phyloP scores from a whole-genome alignment of 2,888 invertebrate genomes.

The Malacosoma neustria region DNA sequence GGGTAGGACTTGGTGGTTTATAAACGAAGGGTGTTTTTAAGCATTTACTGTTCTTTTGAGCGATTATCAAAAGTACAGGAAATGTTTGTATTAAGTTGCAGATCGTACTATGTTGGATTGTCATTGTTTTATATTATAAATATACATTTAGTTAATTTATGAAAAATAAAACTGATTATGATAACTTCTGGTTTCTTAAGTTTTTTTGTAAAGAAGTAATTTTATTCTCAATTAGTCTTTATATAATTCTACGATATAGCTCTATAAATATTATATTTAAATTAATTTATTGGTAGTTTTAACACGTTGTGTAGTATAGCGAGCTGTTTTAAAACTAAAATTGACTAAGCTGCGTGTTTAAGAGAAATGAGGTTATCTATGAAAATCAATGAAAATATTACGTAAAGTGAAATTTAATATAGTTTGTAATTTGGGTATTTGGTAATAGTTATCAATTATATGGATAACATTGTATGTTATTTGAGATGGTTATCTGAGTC shows the following conservation, averaged over 20 bases:
- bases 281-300: too few relatives aligned
- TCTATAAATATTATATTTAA: too few relatives aligned
- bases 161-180: too few relatives aligned
- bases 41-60: conserved; percentile 51
- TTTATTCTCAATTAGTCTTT: too few relatives aligned
- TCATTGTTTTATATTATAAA: conserved; percentile 42
- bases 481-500: background rate
- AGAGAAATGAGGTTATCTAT: conserved; percentile 11
- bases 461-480: background rate
- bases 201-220: too few relatives aligned
- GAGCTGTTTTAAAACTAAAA: too few relatives aligned
- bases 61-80: conserved; percentile 53
- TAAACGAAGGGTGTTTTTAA: conserved; percentile 52
- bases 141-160: too few relatives aligned
- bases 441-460: background rate
- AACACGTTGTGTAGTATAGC: too few relatives aligned
- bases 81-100: conserved; percentile 55
- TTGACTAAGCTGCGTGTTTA: too few relatives aligned
- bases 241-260: too few relatives aligned
- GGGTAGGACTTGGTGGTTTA: conserved; percentile 52
- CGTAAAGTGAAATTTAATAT: background rate
- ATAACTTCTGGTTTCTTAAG: too few relatives aligned
- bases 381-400: conserved; percentile 10
- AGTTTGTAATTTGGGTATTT: background rate
- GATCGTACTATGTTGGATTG: conserved; percentile 41